A percentile compares a stretch with the other conserved stretches of the same genome.
Conservation (phyloP, 30 jellyfish, hydroid and myxozoan genomes). For the Aurelia aurita complex sp. Pacific region DNA sequence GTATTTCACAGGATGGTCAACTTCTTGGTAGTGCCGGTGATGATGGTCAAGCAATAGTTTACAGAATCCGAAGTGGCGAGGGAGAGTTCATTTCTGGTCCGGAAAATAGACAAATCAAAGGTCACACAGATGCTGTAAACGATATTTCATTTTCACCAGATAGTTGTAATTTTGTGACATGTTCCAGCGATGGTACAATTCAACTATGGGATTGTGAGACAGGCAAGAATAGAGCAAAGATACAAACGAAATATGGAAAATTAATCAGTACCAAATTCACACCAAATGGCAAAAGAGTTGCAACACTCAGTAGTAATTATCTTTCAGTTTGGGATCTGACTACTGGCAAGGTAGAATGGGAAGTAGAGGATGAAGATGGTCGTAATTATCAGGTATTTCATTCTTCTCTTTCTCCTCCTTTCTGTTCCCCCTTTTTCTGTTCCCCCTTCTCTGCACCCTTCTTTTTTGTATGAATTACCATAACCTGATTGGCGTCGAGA, state of each 20-base stretch:
- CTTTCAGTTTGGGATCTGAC: slow-evolving; percentile 70
- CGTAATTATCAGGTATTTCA: slow-evolving; percentile 69
- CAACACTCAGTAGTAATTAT: slow-evolving; percentile 44
- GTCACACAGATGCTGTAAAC: slow-evolving; percentile 77
- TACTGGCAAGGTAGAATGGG: slow-evolving; percentile 48
- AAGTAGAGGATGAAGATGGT: slow-evolving; percentile 63
- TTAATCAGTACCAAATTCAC: slow-evolving; percentile 63
- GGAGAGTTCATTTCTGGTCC: slow-evolving; percentile 89
- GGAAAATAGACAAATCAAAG: slow-evolving; percentile 59
- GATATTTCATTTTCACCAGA: slow-evolving; percentile 73
- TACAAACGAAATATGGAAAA: slow-evolving; percentile 58
- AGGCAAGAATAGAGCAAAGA: slow-evolving; percentile 45
- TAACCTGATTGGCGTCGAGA: too few relatives aligned
- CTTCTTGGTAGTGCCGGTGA: slow-evolving; percentile 76
- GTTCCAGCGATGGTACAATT: slow-evolving; percentile 78
- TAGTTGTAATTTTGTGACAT: slow-evolving; percentile 49
- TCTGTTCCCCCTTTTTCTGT: background rate
- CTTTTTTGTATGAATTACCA: too few relatives aligned
- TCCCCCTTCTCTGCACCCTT: too few relatives aligned
- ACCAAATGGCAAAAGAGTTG: slow-evolving; percentile 58
- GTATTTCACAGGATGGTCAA: slow-evolving; percentile 74
- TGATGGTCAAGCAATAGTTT: slow-evolving; percentile 72
- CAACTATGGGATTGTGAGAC: slow-evolving; percentile 78
- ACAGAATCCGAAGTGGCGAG: slow-evolving; percentile 64
- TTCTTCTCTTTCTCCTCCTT: background rate